Base-by-base conservation (phyloP, 1,140 invertebrate species). In the Drosophila santomea region DNA sequence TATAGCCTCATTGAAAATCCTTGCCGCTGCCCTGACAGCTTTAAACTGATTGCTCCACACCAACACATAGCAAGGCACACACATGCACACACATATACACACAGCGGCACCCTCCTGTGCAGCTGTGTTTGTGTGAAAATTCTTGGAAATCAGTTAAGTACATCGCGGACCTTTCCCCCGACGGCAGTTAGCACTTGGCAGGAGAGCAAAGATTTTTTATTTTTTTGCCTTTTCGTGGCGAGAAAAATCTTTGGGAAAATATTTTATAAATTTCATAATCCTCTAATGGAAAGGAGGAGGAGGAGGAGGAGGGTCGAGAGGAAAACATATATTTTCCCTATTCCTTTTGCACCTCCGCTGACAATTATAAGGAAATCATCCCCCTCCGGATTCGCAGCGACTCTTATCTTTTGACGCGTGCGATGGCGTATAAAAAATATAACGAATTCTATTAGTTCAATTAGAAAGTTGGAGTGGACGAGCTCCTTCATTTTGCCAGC, bases 111-210 rank as follows among this genome's bases (percentile, higher is more conserved):
- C 58, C 44, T 41, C n/a, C 44, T 52, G 36, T 64, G 51, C 54
- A 51, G 28, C n/a, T 55, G 28, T 66, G 39, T 63, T 39, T 74
- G 57, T 78, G 66, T 64, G 61, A 77, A 74, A 75, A 79, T 82
- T 79, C 66, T 78, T 55, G 75, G 79, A 86, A 86, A 86, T 88
- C 83, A 86, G 83, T 86, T 86, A 86, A 88, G 83, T 88, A 88
- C 76, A 64, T 60, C 75, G 64, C 63, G 73, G 67, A 68, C 67
- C 83, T 61, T 67, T 52, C 52, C 35, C 68, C 75, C 71, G 41
- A 48, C 56, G 79, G 79, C 82, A 67, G 61, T 81, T 85, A 74
- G 74, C 82, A 86, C 74, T 76, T 72, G 60, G 64, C 78, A 69
- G 67, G 66, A 85, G 57, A 68, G 66, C 66, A 82, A 86, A 63